phyloP scores from a whole-genome alignment of 2,888 invertebrate genomes.

The Diploptera punctata region DNA sequence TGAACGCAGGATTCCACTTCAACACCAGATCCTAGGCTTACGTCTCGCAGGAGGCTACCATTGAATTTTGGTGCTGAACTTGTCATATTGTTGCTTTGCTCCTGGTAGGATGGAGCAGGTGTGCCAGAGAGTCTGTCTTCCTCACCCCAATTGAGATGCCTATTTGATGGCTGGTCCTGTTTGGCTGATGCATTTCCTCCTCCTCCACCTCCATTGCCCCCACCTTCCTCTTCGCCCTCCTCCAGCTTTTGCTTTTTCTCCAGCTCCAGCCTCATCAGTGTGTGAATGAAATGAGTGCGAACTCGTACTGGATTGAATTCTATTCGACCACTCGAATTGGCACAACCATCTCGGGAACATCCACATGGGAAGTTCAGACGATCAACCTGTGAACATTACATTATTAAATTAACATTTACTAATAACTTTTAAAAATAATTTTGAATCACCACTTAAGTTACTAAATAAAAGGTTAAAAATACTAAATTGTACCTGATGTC shows the following conservation, averaged over 20 bases:
- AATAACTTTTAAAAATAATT: too few relatives aligned
- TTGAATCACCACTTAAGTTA: too few relatives aligned
- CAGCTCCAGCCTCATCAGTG: constrained; percentile 89
- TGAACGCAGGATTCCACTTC: constrained; percentile 71
- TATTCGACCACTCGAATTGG: constrained; percentile 89
- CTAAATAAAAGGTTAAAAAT: too few relatives aligned
- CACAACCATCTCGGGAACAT: constrained; percentile 93
- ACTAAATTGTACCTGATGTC: too few relatives aligned
- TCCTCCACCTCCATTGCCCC: not conserved
- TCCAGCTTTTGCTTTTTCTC: constrained; percentile 75
- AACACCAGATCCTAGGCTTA: constrained; percentile 56
- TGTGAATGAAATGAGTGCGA: constrained; percentile 96
- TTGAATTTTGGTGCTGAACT: constrained; percentile 31
- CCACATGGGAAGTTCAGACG: constrained; percentile 96
- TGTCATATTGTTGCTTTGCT: constrained; percentile 12
- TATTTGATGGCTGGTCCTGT: not conserved
- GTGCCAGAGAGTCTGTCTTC: constrained; percentile 11
- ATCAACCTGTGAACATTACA: constrained; percentile 81
- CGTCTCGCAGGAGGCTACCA: constrained; percentile 37
- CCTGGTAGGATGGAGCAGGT: constrained; percentile 1
- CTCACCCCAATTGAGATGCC: constrained; percentile 36
- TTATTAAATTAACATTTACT: too few relatives aligned
- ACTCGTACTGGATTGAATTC: constrained; percentile 97
- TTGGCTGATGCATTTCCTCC: not conserved
- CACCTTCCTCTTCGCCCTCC: constrained; percentile 32